Evolutionary conservation across 2,113 vertebrate species (phyloP).

Genomic region (Gobiocypris rarus): DNA sequence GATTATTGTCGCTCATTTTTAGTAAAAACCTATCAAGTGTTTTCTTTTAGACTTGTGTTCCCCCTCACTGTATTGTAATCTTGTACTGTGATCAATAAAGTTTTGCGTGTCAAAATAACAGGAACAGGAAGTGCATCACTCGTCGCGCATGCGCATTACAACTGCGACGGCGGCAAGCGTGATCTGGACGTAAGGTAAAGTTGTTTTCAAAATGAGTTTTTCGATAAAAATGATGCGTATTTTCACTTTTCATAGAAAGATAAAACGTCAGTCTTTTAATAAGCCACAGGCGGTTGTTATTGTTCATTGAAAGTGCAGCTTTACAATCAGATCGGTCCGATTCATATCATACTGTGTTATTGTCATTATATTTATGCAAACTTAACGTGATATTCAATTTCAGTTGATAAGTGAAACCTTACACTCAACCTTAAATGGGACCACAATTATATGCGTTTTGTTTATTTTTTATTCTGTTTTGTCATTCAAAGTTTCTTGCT

Average conservation of each 20-base stretch:
- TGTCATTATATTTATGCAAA: background rate
- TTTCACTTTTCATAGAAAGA: too few species aligned
- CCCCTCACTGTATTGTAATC: background rate
- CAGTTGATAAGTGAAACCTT: background rate
- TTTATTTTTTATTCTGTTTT: background rate
- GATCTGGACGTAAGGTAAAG: slow-evolving; percentile 59
- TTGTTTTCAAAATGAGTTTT: background rate
- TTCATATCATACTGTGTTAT: background rate
- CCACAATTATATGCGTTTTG: background rate
- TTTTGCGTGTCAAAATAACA: slow-evolving; percentile 33
- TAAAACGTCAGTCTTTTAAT: background rate
- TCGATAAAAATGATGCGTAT: too few species aligned
- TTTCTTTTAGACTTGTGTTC: background rate
- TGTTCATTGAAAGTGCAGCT: background rate
- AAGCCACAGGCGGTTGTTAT: background rate
- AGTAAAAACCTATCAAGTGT: background rate
- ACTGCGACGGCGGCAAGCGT: slow-evolving; percentile 42
- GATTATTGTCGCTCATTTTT: background rate
- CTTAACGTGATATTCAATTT: too few species aligned
- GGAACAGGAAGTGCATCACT: slow-evolving; percentile 51
- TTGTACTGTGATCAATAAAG: slow-evolving; percentile 50
- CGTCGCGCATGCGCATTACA: slow-evolving; percentile 54
- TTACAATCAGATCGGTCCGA: background rate
- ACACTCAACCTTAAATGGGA: background rate
- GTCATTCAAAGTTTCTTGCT: background rate